Percentiles rank a stretch among this genome's conserved stretches.
These are phyloP conservation scores for Hirtodrosophila histrioides DNA, from an alignment of 2,888 invertebrate species.

Conservation along the genomic window DNA sequence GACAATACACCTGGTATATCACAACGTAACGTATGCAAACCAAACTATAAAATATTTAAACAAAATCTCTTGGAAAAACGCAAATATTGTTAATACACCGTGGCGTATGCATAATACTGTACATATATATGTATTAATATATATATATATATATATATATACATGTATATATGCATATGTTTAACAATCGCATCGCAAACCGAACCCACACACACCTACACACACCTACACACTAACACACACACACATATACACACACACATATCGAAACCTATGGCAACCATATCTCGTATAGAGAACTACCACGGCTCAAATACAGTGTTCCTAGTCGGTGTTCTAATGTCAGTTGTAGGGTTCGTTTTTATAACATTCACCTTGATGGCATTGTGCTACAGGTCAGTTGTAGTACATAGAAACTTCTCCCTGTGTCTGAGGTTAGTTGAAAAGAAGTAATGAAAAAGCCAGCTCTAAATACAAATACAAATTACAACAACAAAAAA, in stretches of 20 bases:
- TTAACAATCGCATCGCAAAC: conserved; percentile 6
- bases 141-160: conserved; percentile 6
- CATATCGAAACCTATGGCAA: conserved; percentile 57
- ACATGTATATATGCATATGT: conserved; percentile 22
- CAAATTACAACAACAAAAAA: conserved; percentile 58
- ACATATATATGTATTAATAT: conserved; percentile 22
- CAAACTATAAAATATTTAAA: conserved; percentile 15
- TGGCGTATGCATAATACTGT: conserved; percentile 54
- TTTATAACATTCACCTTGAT: conserved; percentile 99
- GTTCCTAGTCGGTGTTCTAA: conserved; percentile 98
- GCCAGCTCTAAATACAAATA: conserved; percentile 79
- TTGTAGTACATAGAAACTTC: conserved; percentile 99
- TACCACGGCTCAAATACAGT: conserved; percentile 99
- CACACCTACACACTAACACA: conserved; percentile 9
- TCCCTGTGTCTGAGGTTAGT: conserved; percentile 99
- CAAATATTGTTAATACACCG: conserved; percentile 31
- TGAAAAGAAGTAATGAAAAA: conserved; percentile 90
- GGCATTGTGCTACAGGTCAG: conserved; percentile 99
- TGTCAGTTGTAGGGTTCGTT: conserved; percentile 99
- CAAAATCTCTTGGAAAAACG: conserved; percentile 13
- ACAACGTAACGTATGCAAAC: conserved; percentile 56
- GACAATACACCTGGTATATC: conserved; percentile 44
- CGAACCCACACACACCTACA: conserved; percentile 3
- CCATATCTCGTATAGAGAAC: conserved; percentile 90
- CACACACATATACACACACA: conserved; percentile 7